Percentiles rank a stretch among this genome's conserved stretches.
Conservation (phyloP, 2,113 vertebrate genomes). For the Carollia perspicillata region DNA sequence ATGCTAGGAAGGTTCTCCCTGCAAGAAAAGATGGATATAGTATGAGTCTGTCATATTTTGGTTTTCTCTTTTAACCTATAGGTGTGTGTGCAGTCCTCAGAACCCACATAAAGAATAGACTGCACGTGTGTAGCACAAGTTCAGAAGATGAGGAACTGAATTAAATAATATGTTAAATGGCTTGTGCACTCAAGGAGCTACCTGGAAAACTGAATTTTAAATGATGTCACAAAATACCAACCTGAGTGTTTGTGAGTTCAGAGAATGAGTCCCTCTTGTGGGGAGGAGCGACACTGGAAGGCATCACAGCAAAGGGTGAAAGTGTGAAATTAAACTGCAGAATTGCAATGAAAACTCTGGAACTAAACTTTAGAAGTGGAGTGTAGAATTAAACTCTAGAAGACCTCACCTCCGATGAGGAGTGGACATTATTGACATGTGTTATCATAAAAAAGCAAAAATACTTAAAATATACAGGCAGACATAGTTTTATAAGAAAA, state of each 20-base stretch:
- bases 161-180: fast-evolving
- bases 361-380: too few species aligned
- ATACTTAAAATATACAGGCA: neutral
- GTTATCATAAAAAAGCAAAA: neutral
- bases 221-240: neutral
- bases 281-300: neutral
- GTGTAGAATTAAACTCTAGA: neutral
- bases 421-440: neutral
- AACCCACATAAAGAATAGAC: neutral
- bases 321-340: neutral
- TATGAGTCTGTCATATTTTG: neutral
- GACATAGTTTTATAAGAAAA: neutral
- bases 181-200: neutral
- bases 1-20: neutral
- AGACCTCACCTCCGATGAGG: neutral
- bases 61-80: neutral
- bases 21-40: neutral
- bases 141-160: too few species aligned
- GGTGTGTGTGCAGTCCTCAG: neutral
- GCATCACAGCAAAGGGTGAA: neutral
- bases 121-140: too few species aligned
- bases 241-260: too few species aligned
- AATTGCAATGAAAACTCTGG: neutral
- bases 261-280: neutral
- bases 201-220: neutral